Evolutionary conservation across 2,113 vertebrate genomes (phyloP).

Genomic region (Tyrannus savana): DNA sequence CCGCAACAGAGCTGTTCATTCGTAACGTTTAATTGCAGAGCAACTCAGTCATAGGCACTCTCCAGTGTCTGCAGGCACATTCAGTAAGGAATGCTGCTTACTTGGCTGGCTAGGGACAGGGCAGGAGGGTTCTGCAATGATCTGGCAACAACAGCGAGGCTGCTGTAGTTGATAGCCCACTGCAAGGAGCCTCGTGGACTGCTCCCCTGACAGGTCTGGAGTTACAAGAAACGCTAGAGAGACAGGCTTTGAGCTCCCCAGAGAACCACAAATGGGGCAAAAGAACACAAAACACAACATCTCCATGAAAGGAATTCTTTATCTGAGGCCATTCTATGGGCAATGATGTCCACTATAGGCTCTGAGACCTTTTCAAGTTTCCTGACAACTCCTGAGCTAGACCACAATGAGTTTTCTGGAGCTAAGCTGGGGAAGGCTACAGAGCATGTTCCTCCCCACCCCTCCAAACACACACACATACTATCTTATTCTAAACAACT

Average conservation of each 20-base stretch:
- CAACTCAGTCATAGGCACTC: neutral
- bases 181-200: neutral
- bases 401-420: neutral
- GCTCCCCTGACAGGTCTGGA: neutral
- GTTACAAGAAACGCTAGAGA: neutral
- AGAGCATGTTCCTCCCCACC: neutral
- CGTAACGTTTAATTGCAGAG: neutral
- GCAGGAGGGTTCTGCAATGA: neutral
- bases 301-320: neutral
- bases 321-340: neutral
- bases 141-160: neutral
- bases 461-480: neutral
- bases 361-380: neutral
- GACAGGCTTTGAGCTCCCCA: neutral
- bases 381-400: neutral
- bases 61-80: neutral
- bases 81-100: neutral
- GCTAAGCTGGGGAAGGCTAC: neutral
- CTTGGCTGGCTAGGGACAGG: neutral
- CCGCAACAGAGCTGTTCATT: neutral
- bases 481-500: neutral
- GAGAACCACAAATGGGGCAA: neutral
- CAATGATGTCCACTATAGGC: fast-evolving
- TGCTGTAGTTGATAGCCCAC: neutral
- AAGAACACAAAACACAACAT: neutral